Evolutionary conservation across 2,113 vertebrate genomes (phyloP).

Genomic region (Amia ocellicauda): DNA sequence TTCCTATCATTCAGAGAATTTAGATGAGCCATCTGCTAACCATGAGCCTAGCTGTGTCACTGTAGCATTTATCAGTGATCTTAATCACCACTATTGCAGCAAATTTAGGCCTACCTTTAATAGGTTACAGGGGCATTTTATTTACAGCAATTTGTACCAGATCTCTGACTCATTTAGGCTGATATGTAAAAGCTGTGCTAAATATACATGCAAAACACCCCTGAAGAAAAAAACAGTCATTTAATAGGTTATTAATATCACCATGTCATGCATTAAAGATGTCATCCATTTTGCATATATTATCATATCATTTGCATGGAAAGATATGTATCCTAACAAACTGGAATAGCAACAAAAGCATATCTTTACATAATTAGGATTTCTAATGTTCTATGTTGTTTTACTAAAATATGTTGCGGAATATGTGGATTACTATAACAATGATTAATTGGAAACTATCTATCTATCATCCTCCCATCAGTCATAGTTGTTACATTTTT

Average conservation of each 20-base stretch:
- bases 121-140: neutral
- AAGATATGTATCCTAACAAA: conserved; percentile 13
- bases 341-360: conserved; percentile 6
- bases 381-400: conserved; percentile 8
- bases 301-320: conserved; percentile 8
- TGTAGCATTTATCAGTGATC: neutral
- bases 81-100: neutral
- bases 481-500: too few relatives aligned
- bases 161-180: conserved; percentile 5
- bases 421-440: too few relatives aligned
- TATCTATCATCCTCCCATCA: neutral
- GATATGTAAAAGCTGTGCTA: conserved; percentile 7
- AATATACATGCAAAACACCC: conserved; percentile 6
- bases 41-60: neutral
- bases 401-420: neutral
- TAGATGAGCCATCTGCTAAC: neutral
- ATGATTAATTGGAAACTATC: too few relatives aligned
- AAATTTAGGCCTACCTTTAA: neutral
- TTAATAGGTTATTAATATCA: conserved; percentile 11
- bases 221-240: conserved; percentile 8
- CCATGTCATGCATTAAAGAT: conserved; percentile 12
- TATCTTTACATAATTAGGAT: conserved; percentile 12
- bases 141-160: conserved; percentile 3
- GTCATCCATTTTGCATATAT: conserved; percentile 5
- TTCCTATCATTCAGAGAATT: neutral